phyloP scores from a whole-genome alignment of 2,797 vertebrate species.

The Pitangus sulphuratus region DNA sequence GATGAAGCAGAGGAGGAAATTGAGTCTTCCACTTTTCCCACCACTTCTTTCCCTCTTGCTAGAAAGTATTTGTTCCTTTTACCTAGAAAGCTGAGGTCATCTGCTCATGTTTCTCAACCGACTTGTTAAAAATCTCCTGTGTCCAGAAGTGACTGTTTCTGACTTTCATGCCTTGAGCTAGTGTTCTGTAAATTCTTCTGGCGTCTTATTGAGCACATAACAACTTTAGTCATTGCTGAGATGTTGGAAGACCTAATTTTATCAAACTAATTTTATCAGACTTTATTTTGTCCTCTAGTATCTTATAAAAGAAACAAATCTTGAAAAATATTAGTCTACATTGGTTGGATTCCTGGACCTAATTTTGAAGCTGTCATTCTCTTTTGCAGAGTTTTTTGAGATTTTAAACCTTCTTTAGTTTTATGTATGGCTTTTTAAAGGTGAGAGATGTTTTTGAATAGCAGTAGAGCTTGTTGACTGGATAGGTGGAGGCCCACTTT shows the following conservation, averaged over 20 bases:
- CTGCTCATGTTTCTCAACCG: neutral
- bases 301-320: neutral
- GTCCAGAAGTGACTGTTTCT: neutral
- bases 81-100: neutral
- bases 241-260: neutral
- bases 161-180: neutral
- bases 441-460: neutral
- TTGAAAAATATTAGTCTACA: neutral
- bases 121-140: neutral
- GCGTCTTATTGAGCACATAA: neutral
- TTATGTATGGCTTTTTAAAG: neutral
- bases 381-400: neutral
- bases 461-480: neutral
- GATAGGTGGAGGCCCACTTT: rapidly evolving
- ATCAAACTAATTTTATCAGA: neutral
- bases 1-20: neutral
- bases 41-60: neutral
- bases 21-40: neutral
- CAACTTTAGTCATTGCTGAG: neutral
- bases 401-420: neutral
- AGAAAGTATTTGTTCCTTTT: neutral
- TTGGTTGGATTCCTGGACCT: neutral
- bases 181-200: neutral
- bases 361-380: neutral
- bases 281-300: neutral